Conservation (phyloP, 2,888 invertebrate genomes). For the Nyleta sp. region DNA sequence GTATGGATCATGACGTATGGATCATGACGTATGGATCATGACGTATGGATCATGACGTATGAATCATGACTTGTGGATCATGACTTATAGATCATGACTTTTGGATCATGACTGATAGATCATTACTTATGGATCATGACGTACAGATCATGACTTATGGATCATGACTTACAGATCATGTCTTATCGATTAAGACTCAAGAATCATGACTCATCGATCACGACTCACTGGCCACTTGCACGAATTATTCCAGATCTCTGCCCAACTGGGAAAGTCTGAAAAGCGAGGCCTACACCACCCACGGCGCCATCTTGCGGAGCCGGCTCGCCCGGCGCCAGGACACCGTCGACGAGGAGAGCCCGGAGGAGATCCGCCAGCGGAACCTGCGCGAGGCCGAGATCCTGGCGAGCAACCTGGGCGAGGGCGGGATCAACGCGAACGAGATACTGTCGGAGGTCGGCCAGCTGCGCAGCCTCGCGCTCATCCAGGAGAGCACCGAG, state of each 20-base stretch:
- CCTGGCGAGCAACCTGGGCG: conserved; percentile 94
- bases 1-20: no score
- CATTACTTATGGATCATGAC: no score
- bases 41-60: no score
- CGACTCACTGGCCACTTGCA: no score
- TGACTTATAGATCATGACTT: no score
- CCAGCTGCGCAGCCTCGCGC: conserved; percentile 92
- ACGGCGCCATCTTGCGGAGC: conserved; percentile 69
- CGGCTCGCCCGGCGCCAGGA: conserved; percentile 82
- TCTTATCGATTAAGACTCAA: no score
- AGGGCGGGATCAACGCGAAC: conserved; percentile 91
- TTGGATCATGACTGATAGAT: no score
- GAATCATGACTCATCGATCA: no score
- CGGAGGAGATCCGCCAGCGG: conserved; percentile 89
- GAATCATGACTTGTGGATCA: no score
- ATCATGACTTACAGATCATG: no score
- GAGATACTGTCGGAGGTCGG: conserved; percentile 94
- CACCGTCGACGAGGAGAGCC: conserved; percentile 89
- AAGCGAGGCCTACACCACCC: conserved; percentile 75
- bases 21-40: no score
- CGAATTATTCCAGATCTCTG: conserved; percentile 86
- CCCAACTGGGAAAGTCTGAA: conserved; percentile 91
- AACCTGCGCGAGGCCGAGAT: conserved; percentile 96
- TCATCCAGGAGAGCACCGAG: conserved; percentile 96
- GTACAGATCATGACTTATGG: no score